These are phyloP conservation scores for Pyrrhia umbra DNA, from an alignment of 2,888 invertebrate species.

Conservation along the genomic window DNA sequence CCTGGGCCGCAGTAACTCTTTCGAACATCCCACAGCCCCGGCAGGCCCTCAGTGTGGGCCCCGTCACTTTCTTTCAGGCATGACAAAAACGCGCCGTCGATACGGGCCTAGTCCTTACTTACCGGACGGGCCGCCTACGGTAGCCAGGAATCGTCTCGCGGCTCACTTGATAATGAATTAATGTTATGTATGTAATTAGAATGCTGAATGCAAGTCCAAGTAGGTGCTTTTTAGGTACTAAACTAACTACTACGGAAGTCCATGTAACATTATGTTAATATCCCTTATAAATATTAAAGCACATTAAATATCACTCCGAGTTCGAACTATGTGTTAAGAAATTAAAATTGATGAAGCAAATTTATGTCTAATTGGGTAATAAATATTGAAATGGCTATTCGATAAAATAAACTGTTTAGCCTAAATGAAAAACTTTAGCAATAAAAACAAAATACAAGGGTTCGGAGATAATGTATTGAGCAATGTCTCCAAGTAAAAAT, in stretches of 20 bases:
- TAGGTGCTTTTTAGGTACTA: neutral
- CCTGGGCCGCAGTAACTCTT: too few species aligned
- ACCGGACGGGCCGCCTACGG: too few species aligned
- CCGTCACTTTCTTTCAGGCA: too few species aligned
- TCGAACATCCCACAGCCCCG: too few species aligned
- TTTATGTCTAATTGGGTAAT: constrained; percentile 32
- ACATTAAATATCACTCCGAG: constrained; percentile 1
- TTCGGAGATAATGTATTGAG: constrained; percentile 10
- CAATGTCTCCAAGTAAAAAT: neutral
- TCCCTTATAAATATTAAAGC: constrained; percentile 15
- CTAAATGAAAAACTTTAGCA: constrained; percentile 6
- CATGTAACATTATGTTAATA: constrained; percentile 9
- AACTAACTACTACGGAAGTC: neutral
- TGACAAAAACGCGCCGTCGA: too few species aligned
- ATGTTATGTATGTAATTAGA: constrained; percentile 9
- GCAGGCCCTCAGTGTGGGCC: too few species aligned
- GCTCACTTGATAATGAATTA: too few species aligned
- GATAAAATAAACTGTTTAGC: constrained; percentile 22
- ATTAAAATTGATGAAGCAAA: constrained; percentile 49
- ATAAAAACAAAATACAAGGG: constrained; percentile 33
- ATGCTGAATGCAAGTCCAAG: neutral
- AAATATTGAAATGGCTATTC: constrained; percentile 42
- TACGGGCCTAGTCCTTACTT: too few species aligned
- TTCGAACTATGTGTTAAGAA: constrained; percentile 21
- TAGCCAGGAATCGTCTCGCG: too few species aligned